phyloP scores from a whole-genome alignment of 2,797 vertebrate species.

The Pipistrellus pipistrellus region DNA sequence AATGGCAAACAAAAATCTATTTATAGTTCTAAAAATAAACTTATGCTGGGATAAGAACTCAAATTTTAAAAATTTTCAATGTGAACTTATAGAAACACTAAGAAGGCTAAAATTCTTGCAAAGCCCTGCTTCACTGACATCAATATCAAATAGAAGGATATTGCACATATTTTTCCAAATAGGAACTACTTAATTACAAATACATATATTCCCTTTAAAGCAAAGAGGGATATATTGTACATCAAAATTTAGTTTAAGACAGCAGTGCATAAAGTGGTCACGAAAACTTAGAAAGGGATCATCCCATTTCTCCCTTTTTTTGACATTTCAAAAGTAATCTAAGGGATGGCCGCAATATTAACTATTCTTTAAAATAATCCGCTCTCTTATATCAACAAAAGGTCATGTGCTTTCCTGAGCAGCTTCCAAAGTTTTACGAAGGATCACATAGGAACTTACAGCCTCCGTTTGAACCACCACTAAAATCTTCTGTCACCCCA shows the following conservation, averaged over 20 bases:
- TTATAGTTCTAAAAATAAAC: conserved; percentile 86
- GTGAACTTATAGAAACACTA: conserved; percentile 68
- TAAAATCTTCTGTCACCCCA: conserved; percentile 72
- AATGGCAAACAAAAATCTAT: conserved; percentile 85
- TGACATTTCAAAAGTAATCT: conserved; percentile 78
- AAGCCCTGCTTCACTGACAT: conserved; percentile 69
- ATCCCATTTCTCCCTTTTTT: conserved; percentile 68
- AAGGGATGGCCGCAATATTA: conserved; percentile 74
- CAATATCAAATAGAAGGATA: conserved; percentile 65
- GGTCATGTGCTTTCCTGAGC: conserved; percentile 87
- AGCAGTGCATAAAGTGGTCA: conserved; percentile 64
- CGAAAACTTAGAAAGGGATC: conserved; percentile 77
- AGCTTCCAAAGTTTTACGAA: conserved; percentile 88
- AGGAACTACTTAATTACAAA: conserved; percentile 82
- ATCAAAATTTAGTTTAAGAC: conserved; percentile 82
- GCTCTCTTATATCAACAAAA: conserved; percentile 86
- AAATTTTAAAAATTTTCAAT: conserved; percentile 76
- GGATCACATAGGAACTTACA: conserved; percentile 81
- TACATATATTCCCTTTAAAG: conserved; percentile 59
- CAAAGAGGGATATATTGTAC: conserved; percentile 72
- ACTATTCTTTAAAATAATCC: conserved; percentile 74
- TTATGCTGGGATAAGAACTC: conserved; percentile 81
- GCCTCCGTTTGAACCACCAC: conserved; percentile 67
- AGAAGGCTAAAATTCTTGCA: conserved; percentile 73
- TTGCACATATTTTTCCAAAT: conserved; percentile 69